Evolutionary conservation across 2,888 invertebrate species (phyloP).

Genomic region (Microctonus aethiopoides): DNA sequence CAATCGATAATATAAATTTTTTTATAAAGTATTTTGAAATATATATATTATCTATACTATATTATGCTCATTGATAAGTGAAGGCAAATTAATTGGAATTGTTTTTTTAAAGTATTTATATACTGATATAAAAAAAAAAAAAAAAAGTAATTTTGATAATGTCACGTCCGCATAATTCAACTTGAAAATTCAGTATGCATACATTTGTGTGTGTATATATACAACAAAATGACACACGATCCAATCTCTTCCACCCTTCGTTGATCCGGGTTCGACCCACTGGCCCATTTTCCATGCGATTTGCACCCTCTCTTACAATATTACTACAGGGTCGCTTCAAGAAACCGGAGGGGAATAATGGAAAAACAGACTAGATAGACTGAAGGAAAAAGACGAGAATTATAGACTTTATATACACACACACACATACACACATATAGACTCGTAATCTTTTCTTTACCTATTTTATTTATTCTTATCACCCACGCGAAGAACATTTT

Average conservation of each 20-base stretch:
- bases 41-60: no score
- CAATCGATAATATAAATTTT: not conserved
- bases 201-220: no score
- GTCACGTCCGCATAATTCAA: not conserved
- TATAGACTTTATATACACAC: slow-evolving; percentile 39
- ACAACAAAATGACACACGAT: slow-evolving; percentile 1
- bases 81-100: not conserved
- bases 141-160: not conserved
- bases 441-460: not conserved
- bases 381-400: slow-evolving; percentile 37
- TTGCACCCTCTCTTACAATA: slow-evolving; percentile 47
- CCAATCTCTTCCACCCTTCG: slow-evolving; percentile 12
- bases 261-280: slow-evolving; percentile 47
- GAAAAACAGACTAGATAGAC: not conserved
- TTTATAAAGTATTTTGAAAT: no score
- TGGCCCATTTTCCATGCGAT: slow-evolving; percentile 57
- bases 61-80: not conserved
- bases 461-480: slow-evolving; percentile 13
- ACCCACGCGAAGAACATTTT: not conserved
- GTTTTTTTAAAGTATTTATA: not conserved
- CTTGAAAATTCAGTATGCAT: not conserved
- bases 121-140: not conserved
- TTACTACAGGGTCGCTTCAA: not conserved
- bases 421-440: no score
- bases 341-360: slow-evolving; percentile 45